Conservation (phyloP, 2,797 vertebrate genomes). For the Cyprinodon diabolis region DNA sequence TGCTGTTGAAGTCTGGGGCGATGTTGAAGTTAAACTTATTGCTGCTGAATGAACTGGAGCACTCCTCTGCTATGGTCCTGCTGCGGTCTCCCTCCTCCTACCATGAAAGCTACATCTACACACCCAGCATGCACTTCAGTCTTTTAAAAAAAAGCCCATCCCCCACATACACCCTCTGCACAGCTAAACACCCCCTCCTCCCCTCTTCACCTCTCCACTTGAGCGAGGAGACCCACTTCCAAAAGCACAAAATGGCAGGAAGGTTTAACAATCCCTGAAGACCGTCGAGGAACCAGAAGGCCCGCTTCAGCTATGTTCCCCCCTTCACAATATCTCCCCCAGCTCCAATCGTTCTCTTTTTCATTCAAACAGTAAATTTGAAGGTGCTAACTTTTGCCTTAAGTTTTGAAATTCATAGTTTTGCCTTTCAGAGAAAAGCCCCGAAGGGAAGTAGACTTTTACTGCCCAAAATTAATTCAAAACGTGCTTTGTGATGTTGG, state of each 20-base stretch:
- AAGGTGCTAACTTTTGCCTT: slow-evolving; percentile 49
- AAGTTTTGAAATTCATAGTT: slow-evolving; percentile 58
- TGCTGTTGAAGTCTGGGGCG: slow-evolving; percentile 38
- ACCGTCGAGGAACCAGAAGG: slow-evolving; percentile 59
- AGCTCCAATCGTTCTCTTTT: slow-evolving; percentile 26
- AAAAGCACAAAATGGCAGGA: slow-evolving; percentile 84
- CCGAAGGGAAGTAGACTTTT: slow-evolving; percentile 62
- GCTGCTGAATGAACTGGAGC: slow-evolving; percentile 58
- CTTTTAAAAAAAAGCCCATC: slow-evolving; percentile 47
- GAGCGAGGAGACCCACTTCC: slow-evolving; percentile 73
- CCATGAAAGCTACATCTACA: slow-evolving; percentile 42
- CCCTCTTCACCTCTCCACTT: slow-evolving; percentile 71
- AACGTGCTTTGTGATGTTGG: slow-evolving; percentile 63
- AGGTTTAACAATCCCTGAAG: slow-evolving; percentile 74
- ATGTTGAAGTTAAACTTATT: slow-evolving; percentile 49
- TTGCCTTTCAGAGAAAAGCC: slow-evolving; percentile 61
- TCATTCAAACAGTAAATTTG: slow-evolving; percentile 29
- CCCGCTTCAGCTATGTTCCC: slow-evolving; percentile 15
- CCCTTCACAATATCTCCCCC: slow-evolving; percentile 8
- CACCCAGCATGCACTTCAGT: slow-evolving; percentile 57
- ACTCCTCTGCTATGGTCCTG: slow-evolving; percentile 60
- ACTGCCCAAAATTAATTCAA: slow-evolving; percentile 64
- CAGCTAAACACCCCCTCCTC: slow-evolving; percentile 48
- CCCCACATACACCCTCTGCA: slow-evolving; percentile 58
- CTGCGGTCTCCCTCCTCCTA: slow-evolving; percentile 50